Evolutionary conservation across 2,888 invertebrate species (phyloP).

Genomic region (Drosophila multiciliata): DNA sequence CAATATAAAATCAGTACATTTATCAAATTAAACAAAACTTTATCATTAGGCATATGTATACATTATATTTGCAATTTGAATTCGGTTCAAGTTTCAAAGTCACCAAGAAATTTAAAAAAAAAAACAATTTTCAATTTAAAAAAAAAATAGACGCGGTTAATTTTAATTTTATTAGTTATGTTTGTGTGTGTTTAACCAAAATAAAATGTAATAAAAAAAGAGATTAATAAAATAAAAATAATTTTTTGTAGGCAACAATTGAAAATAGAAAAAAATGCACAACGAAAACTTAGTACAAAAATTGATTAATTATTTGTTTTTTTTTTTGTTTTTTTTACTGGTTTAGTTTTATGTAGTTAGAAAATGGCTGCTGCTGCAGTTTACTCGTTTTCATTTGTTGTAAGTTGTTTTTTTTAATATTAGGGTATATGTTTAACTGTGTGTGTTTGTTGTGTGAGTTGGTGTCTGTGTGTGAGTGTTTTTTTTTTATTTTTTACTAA

Average conservation of each 20-base stretch:
- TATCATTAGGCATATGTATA: conserved; percentile 68
- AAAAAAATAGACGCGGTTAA: conserved; percentile 45
- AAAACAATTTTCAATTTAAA: conserved; percentile 26
- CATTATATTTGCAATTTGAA: conserved; percentile 76
- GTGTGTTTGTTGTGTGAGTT: conserved; percentile 40
- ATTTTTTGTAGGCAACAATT: conserved; percentile 40
- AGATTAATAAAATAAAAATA: conserved; percentile 22
- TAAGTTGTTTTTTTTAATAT: conserved; percentile 34
- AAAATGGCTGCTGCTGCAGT: conserved; percentile 66
- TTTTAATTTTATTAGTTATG: conserved; percentile 44
- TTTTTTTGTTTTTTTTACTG: conserved; percentile 32
- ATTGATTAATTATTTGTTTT: conserved; percentile 40
- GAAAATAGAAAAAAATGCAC: conserved; percentile 41
- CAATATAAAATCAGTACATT: conserved; percentile 80
- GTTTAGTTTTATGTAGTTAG: conserved; percentile 61
- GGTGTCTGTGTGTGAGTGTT: conserved; percentile 42
- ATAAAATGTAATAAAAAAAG: conserved; percentile 26
- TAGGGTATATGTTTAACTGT: conserved; percentile 48
- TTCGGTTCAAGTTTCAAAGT: conserved; percentile 64
- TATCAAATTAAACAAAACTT: conserved; percentile 73
- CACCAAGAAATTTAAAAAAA: conserved; percentile 64
- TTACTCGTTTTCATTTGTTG: conserved; percentile 39
- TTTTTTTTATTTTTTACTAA: conserved; percentile 50
- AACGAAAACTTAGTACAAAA: conserved; percentile 59
- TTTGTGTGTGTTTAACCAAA: conserved; percentile 69